Percentiles rank a stretch among this genome's conserved stretches.
phyloP scores from a whole-genome alignment of 2,113 vertebrate species.

The Lasiurus borealis region DNA sequence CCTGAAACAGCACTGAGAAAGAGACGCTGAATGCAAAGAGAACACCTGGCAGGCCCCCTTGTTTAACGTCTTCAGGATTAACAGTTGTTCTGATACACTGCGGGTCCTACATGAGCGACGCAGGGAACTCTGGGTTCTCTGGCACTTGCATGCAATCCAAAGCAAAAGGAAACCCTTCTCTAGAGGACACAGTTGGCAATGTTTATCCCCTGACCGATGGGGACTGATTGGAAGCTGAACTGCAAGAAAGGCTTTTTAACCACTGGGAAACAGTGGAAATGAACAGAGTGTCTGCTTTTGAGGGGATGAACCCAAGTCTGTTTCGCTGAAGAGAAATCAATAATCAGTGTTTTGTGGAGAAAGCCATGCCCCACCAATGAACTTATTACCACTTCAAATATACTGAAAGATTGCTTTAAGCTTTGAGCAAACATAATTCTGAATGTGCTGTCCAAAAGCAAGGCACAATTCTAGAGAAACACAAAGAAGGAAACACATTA shows the following conservation, averaged over 20 bases:
- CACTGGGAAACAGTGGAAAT: conserved; percentile 22
- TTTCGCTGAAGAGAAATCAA: conserved; percentile 29
- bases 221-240: too few species aligned
- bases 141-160: background rate
- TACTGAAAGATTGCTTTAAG: conserved; percentile 57
- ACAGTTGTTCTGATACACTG: background rate
- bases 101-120: fast-evolving
- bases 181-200: background rate
- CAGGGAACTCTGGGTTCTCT: background rate
- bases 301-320: background rate
- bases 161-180: conserved; percentile 21
- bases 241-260: conserved; percentile 4
- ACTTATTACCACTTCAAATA: conserved; percentile 48
- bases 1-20: conserved; percentile 81
- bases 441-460: conserved; percentile 59
- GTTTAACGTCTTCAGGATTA: background rate
- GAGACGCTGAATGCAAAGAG: conserved; percentile 68
- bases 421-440: conserved; percentile 48
- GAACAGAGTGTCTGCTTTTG: background rate
- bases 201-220: background rate
- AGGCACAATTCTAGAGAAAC: conserved; percentile 50
- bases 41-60: background rate
- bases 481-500: conserved; percentile 3
- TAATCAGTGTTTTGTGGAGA: conserved; percentile 3
- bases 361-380: background rate